phyloP scores from a whole-genome alignment of 2,797 vertebrate genomes.

The Anguilla anguilla region DNA sequence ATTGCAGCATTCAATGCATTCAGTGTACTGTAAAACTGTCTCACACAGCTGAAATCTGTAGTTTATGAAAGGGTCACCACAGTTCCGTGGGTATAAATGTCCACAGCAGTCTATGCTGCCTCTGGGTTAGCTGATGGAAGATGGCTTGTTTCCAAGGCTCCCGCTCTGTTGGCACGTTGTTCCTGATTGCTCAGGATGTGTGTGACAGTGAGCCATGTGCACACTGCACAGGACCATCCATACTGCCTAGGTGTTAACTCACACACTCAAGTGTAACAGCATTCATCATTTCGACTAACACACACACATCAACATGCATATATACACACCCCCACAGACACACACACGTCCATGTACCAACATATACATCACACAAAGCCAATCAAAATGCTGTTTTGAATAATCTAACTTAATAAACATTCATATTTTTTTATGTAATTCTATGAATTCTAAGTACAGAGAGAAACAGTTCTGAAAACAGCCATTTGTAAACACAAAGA shows the following conservation, averaged over 20 bases:
- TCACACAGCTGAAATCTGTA: background rate
- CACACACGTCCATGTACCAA: background rate
- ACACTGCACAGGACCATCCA: background rate
- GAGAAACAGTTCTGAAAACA: background rate
- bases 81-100: background rate
- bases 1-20: background rate
- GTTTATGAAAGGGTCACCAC: background rate
- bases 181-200: background rate
- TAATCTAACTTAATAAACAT: background rate
- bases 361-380: background rate
- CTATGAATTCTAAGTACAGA: background rate
- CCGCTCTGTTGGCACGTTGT: background rate
- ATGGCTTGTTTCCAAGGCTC: background rate
- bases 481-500: background rate
- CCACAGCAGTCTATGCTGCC: background rate
- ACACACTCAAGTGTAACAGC: background rate
- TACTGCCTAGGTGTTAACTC: background rate
- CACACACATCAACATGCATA: background rate
- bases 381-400: background rate
- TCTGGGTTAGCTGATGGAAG: conserved; percentile 2
- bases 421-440: background rate
- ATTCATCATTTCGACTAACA: background rate
- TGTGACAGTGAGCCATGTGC: background rate
- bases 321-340: conserved; percentile 5
- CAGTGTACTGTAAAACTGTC: background rate